Percentiles rank a stretch among this genome's conserved stretches.
These are phyloP conservation scores for Cotesia typhae DNA, from an alignment of 1,140 invertebrate genomes.

Conservation along the genomic window DNA sequence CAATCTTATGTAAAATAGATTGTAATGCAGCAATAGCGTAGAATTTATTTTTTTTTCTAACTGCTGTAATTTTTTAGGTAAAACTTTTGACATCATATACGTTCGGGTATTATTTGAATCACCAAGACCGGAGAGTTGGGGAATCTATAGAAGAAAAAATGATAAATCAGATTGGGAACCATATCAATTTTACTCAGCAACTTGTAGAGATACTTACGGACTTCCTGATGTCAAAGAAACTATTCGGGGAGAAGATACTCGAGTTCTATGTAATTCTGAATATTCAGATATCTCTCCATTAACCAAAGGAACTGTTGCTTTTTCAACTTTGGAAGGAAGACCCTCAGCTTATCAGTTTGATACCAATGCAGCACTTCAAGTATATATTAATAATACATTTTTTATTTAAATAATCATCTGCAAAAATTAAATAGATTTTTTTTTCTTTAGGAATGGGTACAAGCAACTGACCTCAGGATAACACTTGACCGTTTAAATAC, in stretches of 20 bases:
- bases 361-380: slow-evolving; percentile 86
- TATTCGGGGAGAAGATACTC: slow-evolving; percentile 76
- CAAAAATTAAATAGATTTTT: slow-evolving; percentile 33
- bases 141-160: slow-evolving; percentile 88
- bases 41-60: slow-evolving; percentile 40
- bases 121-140: slow-evolving; percentile 95
- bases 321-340: slow-evolving; percentile 93
- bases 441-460: slow-evolving; percentile 89
- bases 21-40: slow-evolving; percentile 25
- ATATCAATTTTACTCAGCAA: slow-evolving; percentile 95
- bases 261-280: slow-evolving; percentile 93
- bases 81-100: slow-evolving; percentile 97
- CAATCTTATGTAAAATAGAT: too few species aligned
- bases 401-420: neutral
- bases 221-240: slow-evolving; percentile 79
- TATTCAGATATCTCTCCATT: slow-evolving; percentile 97
- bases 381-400: slow-evolving; percentile 53
- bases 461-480: slow-evolving; percentile 93
- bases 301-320: slow-evolving; percentile 94
- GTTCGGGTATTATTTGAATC: slow-evolving; percentile 93
- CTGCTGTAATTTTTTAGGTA: slow-evolving; percentile 75
- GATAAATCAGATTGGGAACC: slow-evolving; percentile 89
- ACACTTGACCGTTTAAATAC: slow-evolving; percentile 92
- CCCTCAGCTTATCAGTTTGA: slow-evolving; percentile 93
- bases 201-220: slow-evolving; percentile 89